Conservation (phyloP, 2,113 vertebrate species). For the Zosterops hypoxanthus region DNA sequence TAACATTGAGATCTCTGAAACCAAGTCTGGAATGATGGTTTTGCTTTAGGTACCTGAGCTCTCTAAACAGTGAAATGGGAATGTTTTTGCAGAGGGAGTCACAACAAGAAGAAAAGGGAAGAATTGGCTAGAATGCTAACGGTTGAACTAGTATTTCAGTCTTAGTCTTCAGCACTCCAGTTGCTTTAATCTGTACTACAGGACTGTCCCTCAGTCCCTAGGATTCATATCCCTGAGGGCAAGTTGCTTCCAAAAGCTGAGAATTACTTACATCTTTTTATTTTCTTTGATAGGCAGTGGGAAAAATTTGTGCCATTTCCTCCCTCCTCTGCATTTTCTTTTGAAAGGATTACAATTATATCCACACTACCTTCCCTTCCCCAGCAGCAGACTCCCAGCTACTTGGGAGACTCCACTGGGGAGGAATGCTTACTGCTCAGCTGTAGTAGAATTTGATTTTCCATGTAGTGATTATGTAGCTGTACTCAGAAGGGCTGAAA, state of each 20-base stretch:
- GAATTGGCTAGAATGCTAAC: background rate
- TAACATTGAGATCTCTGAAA: background rate
- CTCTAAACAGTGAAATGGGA: background rate
- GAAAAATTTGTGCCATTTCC: background rate
- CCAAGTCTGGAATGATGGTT: background rate
- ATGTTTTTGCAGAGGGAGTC: background rate
- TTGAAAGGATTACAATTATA: background rate
- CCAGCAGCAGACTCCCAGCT: background rate
- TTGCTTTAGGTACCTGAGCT: background rate
- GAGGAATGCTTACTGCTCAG: background rate
- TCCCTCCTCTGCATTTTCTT: background rate
- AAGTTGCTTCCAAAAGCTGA: background rate
- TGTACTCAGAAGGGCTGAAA: background rate
- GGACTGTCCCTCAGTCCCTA: background rate
- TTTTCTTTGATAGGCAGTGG: background rate
- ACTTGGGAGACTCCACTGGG: background rate
- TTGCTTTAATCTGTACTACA: background rate
- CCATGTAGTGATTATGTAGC: background rate
- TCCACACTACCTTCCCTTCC: background rate
- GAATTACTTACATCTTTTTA: background rate
- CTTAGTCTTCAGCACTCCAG: background rate
- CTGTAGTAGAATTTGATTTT: background rate
- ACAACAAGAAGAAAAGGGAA: background rate
- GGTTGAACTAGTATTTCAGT: background rate
- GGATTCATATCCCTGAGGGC: background rate